Evolutionary conservation across 2,113 vertebrate genomes (phyloP).

Genomic region (Actenoides hombroni): DNA sequence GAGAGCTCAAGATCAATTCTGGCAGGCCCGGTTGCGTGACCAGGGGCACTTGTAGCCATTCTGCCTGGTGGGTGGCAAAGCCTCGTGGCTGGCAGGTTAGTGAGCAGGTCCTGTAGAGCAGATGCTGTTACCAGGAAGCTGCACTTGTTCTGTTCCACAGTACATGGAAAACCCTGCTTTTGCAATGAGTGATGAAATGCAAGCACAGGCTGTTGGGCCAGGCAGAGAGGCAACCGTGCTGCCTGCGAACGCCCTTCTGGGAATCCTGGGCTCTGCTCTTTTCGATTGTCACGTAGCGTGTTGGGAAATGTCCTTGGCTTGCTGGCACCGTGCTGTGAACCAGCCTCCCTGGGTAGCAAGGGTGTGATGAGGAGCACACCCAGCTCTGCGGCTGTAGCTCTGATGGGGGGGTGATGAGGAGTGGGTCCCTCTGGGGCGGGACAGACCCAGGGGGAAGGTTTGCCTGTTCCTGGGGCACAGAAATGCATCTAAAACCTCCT

Average conservation of each 20-base stretch:
- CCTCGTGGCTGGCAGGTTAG: not conserved
- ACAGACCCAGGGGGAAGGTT: not conserved
- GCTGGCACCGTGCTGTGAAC: not conserved
- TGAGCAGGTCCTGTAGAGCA: not conserved
- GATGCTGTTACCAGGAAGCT: not conserved
- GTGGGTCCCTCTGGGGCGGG: not conserved
- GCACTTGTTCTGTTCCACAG: no score
- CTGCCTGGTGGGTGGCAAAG: not conserved
- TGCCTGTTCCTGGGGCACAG: not conserved
- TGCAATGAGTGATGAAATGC: not conserved
- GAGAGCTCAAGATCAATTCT: not conserved
- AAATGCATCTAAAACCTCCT: not conserved
- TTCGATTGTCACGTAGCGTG: rapidly evolving
- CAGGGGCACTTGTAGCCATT: not conserved
- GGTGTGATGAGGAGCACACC: not conserved
- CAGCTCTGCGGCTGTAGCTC: not conserved
- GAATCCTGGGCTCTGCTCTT: not conserved
- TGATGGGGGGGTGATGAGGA: not conserved
- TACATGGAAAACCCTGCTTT: not conserved
- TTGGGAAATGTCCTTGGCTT: rapidly evolving
- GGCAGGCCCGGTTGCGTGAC: not conserved
- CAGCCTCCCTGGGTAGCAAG: not conserved
- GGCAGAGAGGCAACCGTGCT: not conserved
- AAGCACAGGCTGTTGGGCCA: not conserved
- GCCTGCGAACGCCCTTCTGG: not conserved